Conservation (phyloP, 2,113 vertebrate species). For the Ptyas mucosa region DNA sequence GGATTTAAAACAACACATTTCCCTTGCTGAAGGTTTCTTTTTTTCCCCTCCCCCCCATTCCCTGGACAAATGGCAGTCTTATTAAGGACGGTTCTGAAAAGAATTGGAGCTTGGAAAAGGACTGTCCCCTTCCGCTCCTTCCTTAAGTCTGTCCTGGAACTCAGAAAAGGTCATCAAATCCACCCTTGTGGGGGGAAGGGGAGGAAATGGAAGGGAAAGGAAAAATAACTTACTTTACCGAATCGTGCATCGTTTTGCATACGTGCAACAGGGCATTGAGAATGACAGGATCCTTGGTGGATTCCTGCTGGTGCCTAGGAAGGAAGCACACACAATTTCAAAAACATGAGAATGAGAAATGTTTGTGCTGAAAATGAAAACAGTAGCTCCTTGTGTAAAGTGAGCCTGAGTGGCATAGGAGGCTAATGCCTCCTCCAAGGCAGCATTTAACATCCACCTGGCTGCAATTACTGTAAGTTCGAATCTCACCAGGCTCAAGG, state of each 20-base stretch:
- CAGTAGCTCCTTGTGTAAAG: background rate
- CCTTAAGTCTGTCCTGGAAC: background rate
- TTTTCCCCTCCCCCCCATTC: background rate
- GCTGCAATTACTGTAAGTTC: no score
- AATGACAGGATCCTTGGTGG: slow-evolving; percentile 93
- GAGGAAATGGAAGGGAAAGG: background rate
- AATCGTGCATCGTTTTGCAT: slow-evolving; percentile 98
- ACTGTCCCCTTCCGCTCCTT: background rate
- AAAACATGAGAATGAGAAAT: background rate
- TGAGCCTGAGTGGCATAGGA: no score
- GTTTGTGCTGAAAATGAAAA: background rate
- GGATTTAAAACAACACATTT: slow-evolving; percentile 11
- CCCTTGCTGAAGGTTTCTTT: slow-evolving; percentile 22
- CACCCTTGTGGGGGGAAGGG: background rate
- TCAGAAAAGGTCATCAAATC: background rate
- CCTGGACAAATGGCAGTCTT: slow-evolving; percentile 10
- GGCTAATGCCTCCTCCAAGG: no score
- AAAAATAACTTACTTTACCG: slow-evolving; percentile 86
- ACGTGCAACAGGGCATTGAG: slow-evolving; percentile 93
- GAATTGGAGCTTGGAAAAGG: background rate
- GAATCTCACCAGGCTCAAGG: no score
- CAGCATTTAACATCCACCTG: no score
- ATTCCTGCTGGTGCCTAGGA: slow-evolving; percentile 86
- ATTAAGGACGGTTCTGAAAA: slow-evolving; percentile 42
- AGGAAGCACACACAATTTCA: background rate